Evolutionary conservation across 2,888 invertebrate genomes (phyloP), one percentile per base, ranked within the genome.

Genomic region (Cheilosia impressa): DNA sequence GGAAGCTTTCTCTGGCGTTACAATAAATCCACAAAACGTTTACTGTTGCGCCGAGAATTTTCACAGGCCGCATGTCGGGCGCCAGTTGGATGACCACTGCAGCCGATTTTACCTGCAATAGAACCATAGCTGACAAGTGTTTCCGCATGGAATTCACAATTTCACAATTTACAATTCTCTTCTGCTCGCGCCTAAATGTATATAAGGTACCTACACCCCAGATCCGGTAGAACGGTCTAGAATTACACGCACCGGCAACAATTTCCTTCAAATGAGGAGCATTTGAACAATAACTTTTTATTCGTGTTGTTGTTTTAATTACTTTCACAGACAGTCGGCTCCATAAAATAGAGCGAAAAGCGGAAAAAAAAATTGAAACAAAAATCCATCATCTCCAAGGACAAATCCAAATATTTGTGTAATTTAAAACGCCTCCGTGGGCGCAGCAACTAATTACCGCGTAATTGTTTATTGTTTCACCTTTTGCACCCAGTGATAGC

Each of bases 381-480:
- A 72, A 72, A 53, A 55, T 57, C 47, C 68, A 60, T 60, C 53
- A 65, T 22, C 62, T n/a, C 53, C 81, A 85, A 77, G 76, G 76
- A 85, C 76, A 81, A 72, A 85, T 77, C 85, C 76, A 85, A 85
- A 85, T 85, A 85, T 85, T 85, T 76, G 72, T 85, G 62, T 38
- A 85, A 81, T 63, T 81, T 75, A 66, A 69, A 72, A 85, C 72
- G 38, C 65, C 69, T 65, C 50, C 58, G 45, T 38, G 13, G 19
- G 31, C 55, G 58, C 47, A 60, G 34, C 53, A 60, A 62, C 47
- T 62, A 53, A 53, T 63, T 43, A 10, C 38, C 62, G 41, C 60
- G 66, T 77, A 73, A 85, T 85, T 85, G 85, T 85, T 85, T 85
- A 85, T 81, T 81, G 55, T 85, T 81, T 58, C 85, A 76, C 76